Percentiles rank a stretch among this genome's conserved stretches.
Evolutionary conservation across 2,888 invertebrate species (phyloP).

Genomic region (Epistrophe eligans): DNA sequence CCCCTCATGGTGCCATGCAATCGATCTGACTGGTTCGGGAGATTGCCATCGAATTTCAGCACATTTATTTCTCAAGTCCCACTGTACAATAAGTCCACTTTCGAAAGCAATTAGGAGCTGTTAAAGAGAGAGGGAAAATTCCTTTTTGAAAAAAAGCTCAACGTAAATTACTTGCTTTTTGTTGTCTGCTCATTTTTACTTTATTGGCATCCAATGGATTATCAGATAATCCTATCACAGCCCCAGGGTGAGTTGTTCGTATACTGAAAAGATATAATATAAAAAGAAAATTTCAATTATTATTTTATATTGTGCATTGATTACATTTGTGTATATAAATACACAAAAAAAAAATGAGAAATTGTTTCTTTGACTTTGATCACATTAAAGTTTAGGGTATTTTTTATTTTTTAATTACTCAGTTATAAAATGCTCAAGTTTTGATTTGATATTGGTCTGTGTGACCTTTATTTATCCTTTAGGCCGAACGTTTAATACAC

Average conservation of each 20-base stretch:
- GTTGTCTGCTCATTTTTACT: constrained; percentile 85
- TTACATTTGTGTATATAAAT: background rate
- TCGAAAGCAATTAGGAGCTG: constrained; percentile 98
- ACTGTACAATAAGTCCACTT: constrained; percentile 95
- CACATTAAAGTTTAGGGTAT: too few relatives aligned
- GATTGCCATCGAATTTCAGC: constrained; percentile 94
- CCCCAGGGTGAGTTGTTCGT: constrained; percentile 97
- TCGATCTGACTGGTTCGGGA: constrained; percentile 91
- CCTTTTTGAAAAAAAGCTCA: constrained; percentile 52
- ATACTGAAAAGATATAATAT: constrained; percentile 89
- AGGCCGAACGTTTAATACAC: too few relatives aligned
- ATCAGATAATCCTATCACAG: constrained; percentile 97
- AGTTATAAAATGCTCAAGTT: too few relatives aligned
- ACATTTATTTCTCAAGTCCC: constrained; percentile 95
- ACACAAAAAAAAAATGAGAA: background rate
- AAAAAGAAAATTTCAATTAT: constrained; percentile 42
- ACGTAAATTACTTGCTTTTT: constrained; percentile 53
- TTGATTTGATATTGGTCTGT: too few relatives aligned
- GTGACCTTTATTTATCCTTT: too few relatives aligned
- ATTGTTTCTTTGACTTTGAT: background rate
- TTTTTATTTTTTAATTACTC: too few relatives aligned
- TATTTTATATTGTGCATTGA: constrained; percentile 9
- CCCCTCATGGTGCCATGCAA: constrained; percentile 99
- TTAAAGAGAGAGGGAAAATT: constrained; percentile 69
- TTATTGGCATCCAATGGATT: constrained; percentile 98